Evolutionary conservation across 2,113 vertebrate genomes (phyloP).

Genomic region (Thamnophis sirtalis): DNA sequence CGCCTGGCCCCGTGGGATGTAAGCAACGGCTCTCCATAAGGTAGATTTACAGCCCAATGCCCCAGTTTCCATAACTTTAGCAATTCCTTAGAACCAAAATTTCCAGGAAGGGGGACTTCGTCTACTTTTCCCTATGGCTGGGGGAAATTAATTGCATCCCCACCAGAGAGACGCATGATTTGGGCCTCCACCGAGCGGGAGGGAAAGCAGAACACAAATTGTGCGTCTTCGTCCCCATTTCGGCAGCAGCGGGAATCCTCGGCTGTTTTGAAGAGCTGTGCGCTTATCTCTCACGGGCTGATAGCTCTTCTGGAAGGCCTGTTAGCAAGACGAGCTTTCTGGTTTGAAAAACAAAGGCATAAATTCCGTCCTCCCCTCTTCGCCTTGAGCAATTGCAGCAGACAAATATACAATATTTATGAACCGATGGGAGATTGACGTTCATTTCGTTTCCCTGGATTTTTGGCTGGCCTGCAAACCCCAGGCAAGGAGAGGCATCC

Average conservation of each 20-base stretch:
- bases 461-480: not conserved
- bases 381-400: not conserved
- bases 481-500: not conserved
- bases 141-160: constrained; percentile 62
- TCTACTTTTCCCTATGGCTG: constrained; percentile 29
- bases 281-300: constrained; percentile 38
- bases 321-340: constrained; percentile 24
- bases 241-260: constrained; percentile 54
- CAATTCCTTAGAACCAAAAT: constrained; percentile 34
- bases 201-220: constrained; percentile 44
- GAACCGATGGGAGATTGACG: not conserved
- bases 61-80: constrained; percentile 27
- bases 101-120: constrained; percentile 47
- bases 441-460: not conserved
- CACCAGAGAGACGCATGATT: constrained; percentile 47
- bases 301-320: constrained; percentile 14
- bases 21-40: not conserved
- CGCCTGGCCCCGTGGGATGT: not conserved
- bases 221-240: constrained; percentile 21
- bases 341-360: constrained; percentile 28
- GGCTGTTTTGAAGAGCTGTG: constrained; percentile 42
- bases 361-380: not conserved
- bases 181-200: constrained; percentile 48
- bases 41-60: constrained; percentile 11
- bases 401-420: not conserved